Evolutionary conservation across 1,140 invertebrate genomes (phyloP).

Genomic region (Achatina immaculata): DNA sequence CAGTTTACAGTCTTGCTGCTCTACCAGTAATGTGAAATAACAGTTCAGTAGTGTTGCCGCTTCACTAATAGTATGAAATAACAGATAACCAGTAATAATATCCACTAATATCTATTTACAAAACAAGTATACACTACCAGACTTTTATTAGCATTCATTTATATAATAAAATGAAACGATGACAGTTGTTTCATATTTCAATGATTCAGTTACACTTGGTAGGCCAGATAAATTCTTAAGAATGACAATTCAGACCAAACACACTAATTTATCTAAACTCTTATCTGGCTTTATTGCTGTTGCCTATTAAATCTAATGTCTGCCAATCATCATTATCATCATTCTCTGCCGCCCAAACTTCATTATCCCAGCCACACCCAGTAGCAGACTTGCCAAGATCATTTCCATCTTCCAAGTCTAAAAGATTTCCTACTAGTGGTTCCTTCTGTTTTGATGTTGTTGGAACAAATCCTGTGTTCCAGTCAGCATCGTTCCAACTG

Average conservation of each 20-base stretch:
- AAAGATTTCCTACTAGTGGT: slow-evolving; percentile 62
- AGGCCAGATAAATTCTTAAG: too few relatives aligned
- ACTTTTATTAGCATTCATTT: neutral
- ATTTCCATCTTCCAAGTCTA: slow-evolving; percentile 59
- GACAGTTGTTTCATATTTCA: neutral
- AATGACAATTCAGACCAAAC: too few relatives aligned
- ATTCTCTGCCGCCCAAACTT: slow-evolving; percentile 61
- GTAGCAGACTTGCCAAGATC: slow-evolving; percentile 12
- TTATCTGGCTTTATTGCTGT: slow-evolving; percentile 46
- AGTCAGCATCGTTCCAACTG: slow-evolving; percentile 60
- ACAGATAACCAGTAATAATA: too few relatives aligned
- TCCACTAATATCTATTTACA: too few relatives aligned
- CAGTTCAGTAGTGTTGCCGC: too few relatives aligned
- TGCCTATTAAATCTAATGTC: slow-evolving; percentile 54
- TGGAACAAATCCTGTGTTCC: slow-evolving; percentile 51
- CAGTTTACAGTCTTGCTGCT: too few relatives aligned
- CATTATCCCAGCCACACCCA: slow-evolving; percentile 63
- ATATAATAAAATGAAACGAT: neutral
- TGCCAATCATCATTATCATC: slow-evolving; percentile 64
- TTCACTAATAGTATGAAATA: too few relatives aligned
- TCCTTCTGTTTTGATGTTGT: slow-evolving; percentile 59
- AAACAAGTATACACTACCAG: neutral
- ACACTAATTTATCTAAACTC: neutral
- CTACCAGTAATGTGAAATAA: too few relatives aligned
- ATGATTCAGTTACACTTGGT: neutral